Base-by-base conservation (phyloP, 2,888 invertebrate species). In the Cerastis rubricosa region DNA sequence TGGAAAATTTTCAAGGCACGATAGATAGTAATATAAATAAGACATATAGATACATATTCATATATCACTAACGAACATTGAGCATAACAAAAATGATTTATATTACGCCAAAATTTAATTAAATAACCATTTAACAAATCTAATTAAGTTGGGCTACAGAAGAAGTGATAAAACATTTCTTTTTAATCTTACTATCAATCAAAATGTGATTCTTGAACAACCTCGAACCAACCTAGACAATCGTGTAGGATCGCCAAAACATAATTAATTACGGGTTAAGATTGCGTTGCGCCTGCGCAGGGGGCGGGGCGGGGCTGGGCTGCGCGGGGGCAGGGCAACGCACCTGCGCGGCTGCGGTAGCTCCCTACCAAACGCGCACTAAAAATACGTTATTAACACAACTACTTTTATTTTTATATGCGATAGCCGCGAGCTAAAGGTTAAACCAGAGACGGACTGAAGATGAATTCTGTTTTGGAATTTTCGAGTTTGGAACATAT, bases 381-480 rank as follows among this genome's bases (percentile, higher is more conserved):
- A 93, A 93, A 94, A 93, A 94, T 94, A 95, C 95, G 93, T 95
- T 96, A 96, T 96, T 96, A 96, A 95, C 94, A 93, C 93, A 85
- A 89, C 90, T 93, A 93, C 94, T 96, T 96, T 96, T 96, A 95
- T 96, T 96, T 96, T 96, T 95, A 94, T 93, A 93, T 90, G 92
- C 93, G 94, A 95, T 94, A 93, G 95, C 96, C 95, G 91, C 94
- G 92, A 96, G 96, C 94, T 95, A 96, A 96, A 96, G 96, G 96
- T 96, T 96, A 96, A 88, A 76, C 66, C 95, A 94, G 96, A 88
- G 92, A 87, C 89, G 95, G 87, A 95, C 80, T 83, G 51, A 12
- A 66, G 45, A 66, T n/a, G 51, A 72, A 77, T 74, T 74, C 59
- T 17, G 9, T 64, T 61, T 74, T 71, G 0, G 25, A 81, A 74